Evolutionary conservation across 2,113 vertebrate genomes (phyloP), one percentile per base, ranked within the genome.

Genomic region (Amphilophus citrinellus): DNA sequence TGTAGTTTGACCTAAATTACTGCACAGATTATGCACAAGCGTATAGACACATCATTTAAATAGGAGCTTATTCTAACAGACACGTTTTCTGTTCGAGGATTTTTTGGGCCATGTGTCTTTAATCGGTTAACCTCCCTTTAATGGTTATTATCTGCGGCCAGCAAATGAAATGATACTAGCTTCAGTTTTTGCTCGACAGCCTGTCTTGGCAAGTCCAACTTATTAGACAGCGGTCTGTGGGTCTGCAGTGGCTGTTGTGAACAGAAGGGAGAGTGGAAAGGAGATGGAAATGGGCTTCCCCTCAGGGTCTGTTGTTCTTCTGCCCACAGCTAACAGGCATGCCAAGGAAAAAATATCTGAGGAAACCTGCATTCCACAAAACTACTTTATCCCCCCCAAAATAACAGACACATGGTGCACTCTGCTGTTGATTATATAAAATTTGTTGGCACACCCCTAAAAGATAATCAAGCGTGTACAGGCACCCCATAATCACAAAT

Each of bases 261-360:
- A 87, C 92, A 93, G 92, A 90, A 87, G 90, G 91, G 86, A 90
- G 88, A 89, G 84, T 56, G 83, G 83, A 89, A 53, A 88, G 63
- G 85, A 89, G 90, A 88, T 87, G 87, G 86, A 91, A 91, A 88
- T 17, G 82, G 91, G 85, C 84, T 80, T 91, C 81, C 88, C 91
- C 92, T 88, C 84, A 37, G 91, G 93, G 85, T 88, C 79, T 89
- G 91, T 89, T 93, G 85, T 90, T 88, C 88, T 82, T 62, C 88
- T 90, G 92, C 89, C 91, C 84, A 89, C 86, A 90, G 88, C 86
- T 24, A 79, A 80, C 87, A 81, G 83, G 77, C 44, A 61, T 88
- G 89, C 89, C 90, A 90, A 79, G 80, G 75, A 83, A 84, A 53
- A 84, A 76, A 83, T 71, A 86, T 79, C 83, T 84, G 83, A 83